Conservation (phyloP, 2,888 invertebrate species). For the Liodrosophila aerea region DNA sequence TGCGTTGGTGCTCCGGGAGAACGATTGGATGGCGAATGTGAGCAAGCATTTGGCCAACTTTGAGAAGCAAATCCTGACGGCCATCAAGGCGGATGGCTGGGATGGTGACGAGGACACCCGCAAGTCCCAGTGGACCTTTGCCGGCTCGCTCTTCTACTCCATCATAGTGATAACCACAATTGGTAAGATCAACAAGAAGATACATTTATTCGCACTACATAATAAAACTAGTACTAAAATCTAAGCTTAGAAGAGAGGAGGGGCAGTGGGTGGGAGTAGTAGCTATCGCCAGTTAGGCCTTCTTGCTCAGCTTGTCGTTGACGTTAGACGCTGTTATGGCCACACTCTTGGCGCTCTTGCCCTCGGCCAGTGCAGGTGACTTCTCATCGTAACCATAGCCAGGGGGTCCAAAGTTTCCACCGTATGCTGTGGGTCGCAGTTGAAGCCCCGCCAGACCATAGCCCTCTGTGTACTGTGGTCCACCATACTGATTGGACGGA, state of each 20-base stretch:
- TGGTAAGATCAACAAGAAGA: constrained; percentile 84
- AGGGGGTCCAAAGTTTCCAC: constrained; percentile 34
- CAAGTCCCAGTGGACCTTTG: constrained; percentile 91
- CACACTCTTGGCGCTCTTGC: constrained; percentile 65
- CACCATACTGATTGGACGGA: constrained; percentile 42
- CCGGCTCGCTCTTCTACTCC: constrained; percentile 95
- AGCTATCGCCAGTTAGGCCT: constrained; percentile 31
- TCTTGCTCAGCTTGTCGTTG: constrained; percentile 70
- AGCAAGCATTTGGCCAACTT: constrained; percentile 85
- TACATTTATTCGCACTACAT: constrained; percentile 33
- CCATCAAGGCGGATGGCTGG: constrained; percentile 95
- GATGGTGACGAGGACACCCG: constrained; percentile 89
- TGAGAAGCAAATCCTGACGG: constrained; percentile 88
- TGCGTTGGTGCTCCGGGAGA: constrained; percentile 85
- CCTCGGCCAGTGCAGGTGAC: constrained; percentile 48
- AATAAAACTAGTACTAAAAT: constrained; percentile 35
- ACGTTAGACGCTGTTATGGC: constrained; percentile 38
- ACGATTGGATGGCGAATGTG: constrained; percentile 92
- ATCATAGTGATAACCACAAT: constrained; percentile 98
- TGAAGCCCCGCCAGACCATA: constrained; percentile 62
- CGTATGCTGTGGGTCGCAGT: constrained; percentile 33
- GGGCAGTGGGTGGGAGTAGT: not conserved
- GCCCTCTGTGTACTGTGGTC: constrained; percentile 72
- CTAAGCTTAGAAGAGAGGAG: constrained; percentile 29
- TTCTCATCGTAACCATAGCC: constrained; percentile 68